A percentile compares a stretch with the other conserved stretches of the same genome.
Evolutionary conservation across 2,113 vertebrate species (phyloP).

Genomic region (Dendropsophus ebraccatus): DNA sequence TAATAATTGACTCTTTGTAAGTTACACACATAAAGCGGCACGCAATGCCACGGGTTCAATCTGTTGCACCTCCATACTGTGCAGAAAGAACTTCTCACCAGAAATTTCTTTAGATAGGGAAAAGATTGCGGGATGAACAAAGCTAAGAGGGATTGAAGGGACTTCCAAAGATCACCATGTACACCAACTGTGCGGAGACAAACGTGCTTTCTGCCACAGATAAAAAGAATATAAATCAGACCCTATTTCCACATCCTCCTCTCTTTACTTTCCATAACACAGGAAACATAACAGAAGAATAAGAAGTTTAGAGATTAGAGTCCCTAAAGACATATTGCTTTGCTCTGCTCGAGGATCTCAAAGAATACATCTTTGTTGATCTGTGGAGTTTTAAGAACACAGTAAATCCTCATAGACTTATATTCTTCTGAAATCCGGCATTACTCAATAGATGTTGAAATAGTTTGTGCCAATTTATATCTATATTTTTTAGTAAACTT

Average conservation of each 20-base stretch:
- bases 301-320: constrained; percentile 15
- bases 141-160: not conserved
- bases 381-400: constrained; percentile 10
- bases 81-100: not conserved
- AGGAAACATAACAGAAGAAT: not conserved
- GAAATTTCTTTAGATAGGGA: not conserved
- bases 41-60: not conserved
- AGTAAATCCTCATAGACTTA: constrained; percentile 1
- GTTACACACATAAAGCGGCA: not conserved
- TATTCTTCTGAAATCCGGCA: not conserved
- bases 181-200: not conserved
- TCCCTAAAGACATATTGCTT: constrained; percentile 20
- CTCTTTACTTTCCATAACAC: constrained; percentile 1
- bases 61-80: not conserved
- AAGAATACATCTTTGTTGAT: constrained; percentile 16
- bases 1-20: too few relatives aligned
- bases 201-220: not conserved
- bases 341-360: not conserved
- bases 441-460: not conserved
- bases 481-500: not conserved
- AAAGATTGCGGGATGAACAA: not conserved
- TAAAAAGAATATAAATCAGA: constrained; percentile 26
- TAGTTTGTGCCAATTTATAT: not conserved
- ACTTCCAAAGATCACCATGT: not conserved
- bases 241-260: not conserved